phyloP scores from a whole-genome alignment of 1,140 invertebrate species.

The Trachymyrmex cornetzi region DNA sequence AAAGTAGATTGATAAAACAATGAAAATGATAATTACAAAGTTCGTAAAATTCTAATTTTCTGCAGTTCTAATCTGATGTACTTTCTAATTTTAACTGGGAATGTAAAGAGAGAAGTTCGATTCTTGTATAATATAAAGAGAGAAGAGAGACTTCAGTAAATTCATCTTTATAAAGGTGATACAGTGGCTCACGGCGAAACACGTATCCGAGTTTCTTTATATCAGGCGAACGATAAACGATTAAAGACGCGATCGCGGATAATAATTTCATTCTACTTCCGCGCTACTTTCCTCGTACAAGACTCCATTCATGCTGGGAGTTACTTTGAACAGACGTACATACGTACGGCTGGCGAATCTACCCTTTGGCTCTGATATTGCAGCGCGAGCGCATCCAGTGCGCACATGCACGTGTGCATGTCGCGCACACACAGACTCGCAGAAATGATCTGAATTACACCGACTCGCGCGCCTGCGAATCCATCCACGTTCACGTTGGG shows the following conservation, averaged over 20 bases:
- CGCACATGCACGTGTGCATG: conserved; percentile 69
- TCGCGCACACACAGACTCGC: conserved; percentile 64
- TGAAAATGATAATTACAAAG: conserved; percentile 6
- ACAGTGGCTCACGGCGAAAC: not conserved
- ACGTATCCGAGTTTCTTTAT: not conserved
- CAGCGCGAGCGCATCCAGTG: conserved; percentile 20
- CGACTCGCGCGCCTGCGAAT: conserved; percentile 80
- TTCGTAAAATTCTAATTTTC: not conserved
- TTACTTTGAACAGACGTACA: conserved; percentile 32
- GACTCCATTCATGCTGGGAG: conserved; percentile 14
- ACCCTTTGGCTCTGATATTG: conserved; percentile 51
- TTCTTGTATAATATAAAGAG: not conserved
- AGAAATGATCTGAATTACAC: conserved; percentile 84
- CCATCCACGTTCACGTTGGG: conserved; percentile 75
- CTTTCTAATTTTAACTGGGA: not conserved
- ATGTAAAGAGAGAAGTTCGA: not conserved
- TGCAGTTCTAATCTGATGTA: not conserved
- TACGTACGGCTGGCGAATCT: conserved; percentile 20
- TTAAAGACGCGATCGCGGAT: not conserved
- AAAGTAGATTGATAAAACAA: not conserved
- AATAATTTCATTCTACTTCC: not conserved
- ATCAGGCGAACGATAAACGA: conserved; percentile 2
- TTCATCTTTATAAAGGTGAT: not conserved
- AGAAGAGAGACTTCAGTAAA: not conserved
- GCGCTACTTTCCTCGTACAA: not conserved